Base-by-base conservation (phyloP, 1,140 invertebrate genomes). In the Wasmannia auropunctata region DNA sequence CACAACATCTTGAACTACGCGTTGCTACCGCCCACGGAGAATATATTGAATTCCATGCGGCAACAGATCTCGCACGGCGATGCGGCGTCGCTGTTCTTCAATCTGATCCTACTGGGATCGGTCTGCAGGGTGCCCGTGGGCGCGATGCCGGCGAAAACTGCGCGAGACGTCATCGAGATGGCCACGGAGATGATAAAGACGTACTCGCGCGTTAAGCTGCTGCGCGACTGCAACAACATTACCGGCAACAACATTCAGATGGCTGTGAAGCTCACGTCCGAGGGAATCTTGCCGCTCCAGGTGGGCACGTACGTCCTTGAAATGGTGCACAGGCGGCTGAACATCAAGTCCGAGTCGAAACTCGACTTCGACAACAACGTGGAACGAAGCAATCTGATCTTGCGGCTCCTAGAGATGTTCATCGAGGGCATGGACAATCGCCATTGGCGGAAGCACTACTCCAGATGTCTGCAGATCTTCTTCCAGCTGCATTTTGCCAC, bases 381-480 rank as follows among this genome's bases (percentile, higher is more conserved):
- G 2, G 92, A 95, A 37, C 86, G 91, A 3, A 94, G 94, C 70
- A 80, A 93, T 16, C 75, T 95, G 10, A 88, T 94, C n/a, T 40
- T 95, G 6, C 84, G 90, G 16, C 28, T 95, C 0, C 22, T 95
- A 0, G 94, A 95, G 84, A 94, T 95, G 65, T 89, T 93, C 1
- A 91, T 95, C n/a, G 91, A 94, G 3, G 93, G 94, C 3, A 92
- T 94, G 67, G 87, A 87, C 0, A 89, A 93, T 28, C 43, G 43
- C 0, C 49, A 87, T 11, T 91, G 90, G 74, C 70, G 62, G 14
- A 46, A 86, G 0, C 94, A 95, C 54, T 95, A 94, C 65, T 86
- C 92, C 5, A 93, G 94, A 92, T 95, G 93, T 56, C 25, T 95
- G 19, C 92, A 94, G 22, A 95, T 95, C 43, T 95, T 95, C 63